Evolutionary conservation across 2,888 invertebrate genomes (phyloP), one percentile per base, ranked within the genome.

Genomic region (Pyrrhia umbra): DNA sequence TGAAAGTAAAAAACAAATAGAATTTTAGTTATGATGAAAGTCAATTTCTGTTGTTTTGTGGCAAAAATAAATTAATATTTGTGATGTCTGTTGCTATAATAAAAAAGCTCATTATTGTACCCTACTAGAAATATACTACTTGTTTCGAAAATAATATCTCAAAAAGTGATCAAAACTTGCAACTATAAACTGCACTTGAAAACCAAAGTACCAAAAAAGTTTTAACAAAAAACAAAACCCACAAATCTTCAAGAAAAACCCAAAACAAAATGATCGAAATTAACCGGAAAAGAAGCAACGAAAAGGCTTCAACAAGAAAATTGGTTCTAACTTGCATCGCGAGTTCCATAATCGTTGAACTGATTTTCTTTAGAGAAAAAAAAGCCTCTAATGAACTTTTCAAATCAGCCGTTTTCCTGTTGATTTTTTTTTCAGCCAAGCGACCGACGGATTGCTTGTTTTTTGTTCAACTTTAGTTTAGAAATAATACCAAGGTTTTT

Each of bases 341-440:
- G 67, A 78, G 70, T 75, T 77, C 71, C 62, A 80, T 78, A 82
- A 82, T 71, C 54, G 71, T 67, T 9, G 70, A 71, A 52, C 68
- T 62, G 57, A 72, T n/a, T n/a, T n/a, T n/a, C n/a, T n/a, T n/a
- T 39, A 49, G 50, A 64, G 68, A 79, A 75, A 59, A 45, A 63
- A 67, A 21, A 64, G 67, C 50, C 66, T 69, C 66, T 76, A 75
- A 77, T 81, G 77, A 86, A 86, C 81, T 85, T 86, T 85, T 80
- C 81, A 74, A 83, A 85, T 82, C 81, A 84, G 78, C 75, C 77
- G 77, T 76, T 80, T 82, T 78, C 65, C 66, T 67, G 66, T 68
- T 60, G 58, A 50, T 42, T 59, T 71, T 72, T 77, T 77, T 73
- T 81, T 77, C 67, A 75, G 72, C 56, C 51, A n/a, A 34, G 34